Percentiles rank a stretch among this genome's conserved stretches.
These are phyloP conservation scores for Fregata magnificens DNA, from an alignment of 2,113 vertebrate genomes.

Conservation along the genomic window DNA sequence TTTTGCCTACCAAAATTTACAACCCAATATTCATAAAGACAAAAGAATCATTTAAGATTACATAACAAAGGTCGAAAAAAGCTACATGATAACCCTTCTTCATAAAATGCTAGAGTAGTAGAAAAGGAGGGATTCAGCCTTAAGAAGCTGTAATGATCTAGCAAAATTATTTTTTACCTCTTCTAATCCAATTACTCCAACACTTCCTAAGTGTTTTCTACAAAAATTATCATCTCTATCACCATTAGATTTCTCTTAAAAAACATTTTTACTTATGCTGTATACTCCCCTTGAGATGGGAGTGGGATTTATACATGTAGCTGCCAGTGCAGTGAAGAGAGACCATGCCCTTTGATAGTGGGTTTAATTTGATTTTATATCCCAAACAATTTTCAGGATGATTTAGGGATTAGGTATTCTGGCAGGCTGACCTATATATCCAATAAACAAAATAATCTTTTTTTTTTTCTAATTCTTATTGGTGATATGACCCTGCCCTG, in stretches of 20 bases:
- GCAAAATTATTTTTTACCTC: not conserved
- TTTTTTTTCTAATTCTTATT: not conserved
- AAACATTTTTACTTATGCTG: not conserved
- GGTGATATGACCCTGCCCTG: not conserved
- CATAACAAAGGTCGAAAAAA: not conserved
- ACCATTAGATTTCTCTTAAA: not conserved
- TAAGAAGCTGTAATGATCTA: not conserved
- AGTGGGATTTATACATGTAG: not conserved
- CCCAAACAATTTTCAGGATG: not conserved
- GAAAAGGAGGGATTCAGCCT: not conserved
- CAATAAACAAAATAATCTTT: not conserved
- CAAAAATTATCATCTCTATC: not conserved
- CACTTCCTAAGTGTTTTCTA: not conserved
- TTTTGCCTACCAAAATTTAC: not conserved
- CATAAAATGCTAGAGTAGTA: not conserved
- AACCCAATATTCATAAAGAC: not conserved
- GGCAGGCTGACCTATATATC: not conserved
- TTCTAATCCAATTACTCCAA: not conserved
- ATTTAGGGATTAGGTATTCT: not conserved
- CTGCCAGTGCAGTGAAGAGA: not conserved
- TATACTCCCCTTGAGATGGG: not conserved
- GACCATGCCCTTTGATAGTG: not conserved
- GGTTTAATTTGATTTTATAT: constrained; percentile 23
- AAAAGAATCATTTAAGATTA: not conserved
- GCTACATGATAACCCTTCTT: not conserved